These are phyloP conservation scores for Drosophila fuyamai DNA, from an alignment of 1,140 invertebrate species.

Conservation along the genomic window DNA sequence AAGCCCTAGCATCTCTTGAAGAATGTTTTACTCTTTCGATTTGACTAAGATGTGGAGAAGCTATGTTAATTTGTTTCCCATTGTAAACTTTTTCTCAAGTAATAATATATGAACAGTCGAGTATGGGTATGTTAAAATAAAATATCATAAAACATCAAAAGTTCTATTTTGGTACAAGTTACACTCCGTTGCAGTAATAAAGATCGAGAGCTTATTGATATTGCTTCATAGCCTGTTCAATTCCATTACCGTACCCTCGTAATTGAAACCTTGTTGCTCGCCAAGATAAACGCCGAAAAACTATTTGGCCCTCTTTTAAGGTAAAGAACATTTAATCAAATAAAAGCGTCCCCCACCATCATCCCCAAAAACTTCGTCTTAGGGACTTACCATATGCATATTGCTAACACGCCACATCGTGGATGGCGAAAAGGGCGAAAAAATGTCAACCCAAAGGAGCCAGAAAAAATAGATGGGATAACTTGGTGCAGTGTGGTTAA, in stretches of 20 bases:
- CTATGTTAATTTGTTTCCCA: too few relatives aligned
- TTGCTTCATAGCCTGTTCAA: slow-evolving; percentile 18
- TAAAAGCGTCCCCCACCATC: slow-evolving; percentile 25
- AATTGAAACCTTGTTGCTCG: slow-evolving; percentile 26
- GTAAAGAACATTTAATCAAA: slow-evolving; percentile 46
- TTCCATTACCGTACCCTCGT: slow-evolving; percentile 30
- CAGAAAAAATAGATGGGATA: slow-evolving; percentile 49
- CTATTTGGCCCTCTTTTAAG: slow-evolving; percentile 40
- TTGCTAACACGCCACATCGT: slow-evolving; percentile 47
- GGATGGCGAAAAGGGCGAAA: slow-evolving; percentile 4
- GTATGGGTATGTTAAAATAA: too few relatives aligned
- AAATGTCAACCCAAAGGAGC: slow-evolving; percentile 45
- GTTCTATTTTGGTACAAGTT: neutral
- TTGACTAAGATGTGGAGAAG: too few relatives aligned
- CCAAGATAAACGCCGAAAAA: slow-evolving; percentile 39
- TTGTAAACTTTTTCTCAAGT: too few relatives aligned
- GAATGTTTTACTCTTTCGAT: too few relatives aligned
- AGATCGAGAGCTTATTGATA: slow-evolving; percentile 10
- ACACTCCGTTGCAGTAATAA: neutral
- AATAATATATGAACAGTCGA: too few relatives aligned
- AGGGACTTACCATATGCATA: slow-evolving; percentile 53
- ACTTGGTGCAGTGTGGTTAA: slow-evolving; percentile 51
- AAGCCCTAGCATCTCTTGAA: too few relatives aligned
- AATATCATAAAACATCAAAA: too few relatives aligned
- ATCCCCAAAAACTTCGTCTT: slow-evolving; percentile 21